These are phyloP conservation scores for Ctenoplectra terminalis DNA, from an alignment of 1,140 invertebrate species.

Conservation along the genomic window DNA sequence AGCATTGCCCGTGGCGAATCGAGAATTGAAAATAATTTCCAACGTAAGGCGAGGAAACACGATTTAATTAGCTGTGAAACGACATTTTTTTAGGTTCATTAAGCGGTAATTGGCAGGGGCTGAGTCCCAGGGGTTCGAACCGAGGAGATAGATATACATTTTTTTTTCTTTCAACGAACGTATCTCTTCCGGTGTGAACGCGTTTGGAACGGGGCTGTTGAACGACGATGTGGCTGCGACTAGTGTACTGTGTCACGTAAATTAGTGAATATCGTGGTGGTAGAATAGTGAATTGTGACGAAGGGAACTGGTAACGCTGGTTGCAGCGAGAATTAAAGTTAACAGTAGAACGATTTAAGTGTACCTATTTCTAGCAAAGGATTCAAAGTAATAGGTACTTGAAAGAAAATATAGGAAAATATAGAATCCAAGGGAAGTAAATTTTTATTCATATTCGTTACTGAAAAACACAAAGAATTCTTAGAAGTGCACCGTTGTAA, in stretches of 20 bases:
- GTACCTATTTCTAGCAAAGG: too few relatives aligned
- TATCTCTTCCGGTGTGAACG: slow-evolving; percentile 9
- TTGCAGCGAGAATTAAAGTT: too few relatives aligned
- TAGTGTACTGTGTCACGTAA: not conserved
- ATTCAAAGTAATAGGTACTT: too few relatives aligned
- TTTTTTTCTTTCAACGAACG: not conserved
- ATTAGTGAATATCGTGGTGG: not conserved
- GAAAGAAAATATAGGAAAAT: too few relatives aligned
- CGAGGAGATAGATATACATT: not conserved
- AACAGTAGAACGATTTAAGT: too few relatives aligned
- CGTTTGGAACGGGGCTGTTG: not conserved
- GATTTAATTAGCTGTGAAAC: slow-evolving; percentile 45
- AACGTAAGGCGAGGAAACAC: not conserved
- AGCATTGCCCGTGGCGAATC: not conserved
- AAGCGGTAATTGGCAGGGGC: slow-evolving; percentile 24
- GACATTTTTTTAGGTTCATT: slow-evolving; percentile 36
- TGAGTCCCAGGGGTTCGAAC: not conserved
- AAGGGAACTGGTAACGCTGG: not conserved
- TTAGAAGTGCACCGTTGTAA: too few relatives aligned
- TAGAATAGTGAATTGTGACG: not conserved
- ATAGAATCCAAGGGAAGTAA: too few relatives aligned
- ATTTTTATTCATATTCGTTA: too few relatives aligned
- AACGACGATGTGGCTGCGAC: not conserved
- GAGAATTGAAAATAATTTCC: slow-evolving; percentile 44
- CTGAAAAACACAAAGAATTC: too few relatives aligned